A percentile compares a stretch with the other conserved stretches of the same genome.
phyloP scores from a whole-genome alignment of 2,797 vertebrate species.

The Bradypodion pumilum region DNA sequence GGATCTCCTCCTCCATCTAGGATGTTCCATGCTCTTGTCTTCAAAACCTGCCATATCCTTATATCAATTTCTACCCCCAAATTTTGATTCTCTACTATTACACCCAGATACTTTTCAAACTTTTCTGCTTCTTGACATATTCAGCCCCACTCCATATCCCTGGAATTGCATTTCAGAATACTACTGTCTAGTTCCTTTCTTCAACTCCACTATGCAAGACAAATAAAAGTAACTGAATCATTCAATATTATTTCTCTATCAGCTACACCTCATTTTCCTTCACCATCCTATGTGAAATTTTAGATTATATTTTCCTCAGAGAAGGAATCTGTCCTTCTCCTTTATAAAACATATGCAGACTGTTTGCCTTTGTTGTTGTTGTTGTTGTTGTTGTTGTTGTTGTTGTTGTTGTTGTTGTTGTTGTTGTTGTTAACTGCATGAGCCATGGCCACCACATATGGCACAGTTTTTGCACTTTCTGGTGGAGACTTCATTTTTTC shows the following conservation, averaged over 20 bases:
- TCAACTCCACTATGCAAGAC: background rate
- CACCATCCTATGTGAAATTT: background rate
- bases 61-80: background rate
- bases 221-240: background rate
- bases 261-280: too few relatives aligned
- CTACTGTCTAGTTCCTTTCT: background rate
- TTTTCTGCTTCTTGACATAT: background rate
- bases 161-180: background rate
- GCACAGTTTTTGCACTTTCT: too few relatives aligned
- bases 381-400: too few relatives aligned
- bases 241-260: background rate
- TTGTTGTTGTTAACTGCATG: too few relatives aligned
- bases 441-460: too few relatives aligned
- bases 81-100: background rate
- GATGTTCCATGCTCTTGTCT: background rate
- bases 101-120: background rate
- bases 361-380: background rate
- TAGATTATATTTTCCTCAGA: background rate
- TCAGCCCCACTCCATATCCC: background rate
- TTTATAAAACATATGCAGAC: background rate
- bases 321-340: background rate
- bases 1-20: background rate
- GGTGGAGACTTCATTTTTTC: too few relatives aligned
- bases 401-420: too few relatives aligned
- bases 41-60: background rate